Evolutionary conservation across 2,797 vertebrate genomes (phyloP), one percentile per base, ranked within the genome.

Genomic region (Echiichthys vipera): DNA sequence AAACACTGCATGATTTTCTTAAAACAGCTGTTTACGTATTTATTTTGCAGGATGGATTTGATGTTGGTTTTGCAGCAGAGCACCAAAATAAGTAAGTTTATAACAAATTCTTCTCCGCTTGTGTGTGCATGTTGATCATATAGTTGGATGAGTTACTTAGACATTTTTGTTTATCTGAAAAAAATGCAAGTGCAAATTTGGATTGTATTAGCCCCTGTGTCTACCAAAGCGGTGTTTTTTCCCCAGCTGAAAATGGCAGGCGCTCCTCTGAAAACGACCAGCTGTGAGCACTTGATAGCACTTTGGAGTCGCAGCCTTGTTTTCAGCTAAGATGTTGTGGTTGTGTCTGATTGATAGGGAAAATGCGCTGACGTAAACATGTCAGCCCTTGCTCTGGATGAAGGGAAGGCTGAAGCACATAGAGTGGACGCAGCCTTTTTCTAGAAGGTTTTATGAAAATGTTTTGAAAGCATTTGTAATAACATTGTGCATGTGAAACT

Each of bases 71-170:
- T 50, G 25, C 54, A 40, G 43, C 81, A 22, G 69, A 84, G 32
- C n/a, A 1, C 25, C 81, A 83, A 63, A 77, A 84, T 34, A 22
- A 30, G 93, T 94, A 83, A 92, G 92, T 86, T 65, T 39, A 8
- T 2, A 5, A 1, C 5, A 9, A 2, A 22, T 54, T n/a, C 34
- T 64, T 59, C 5, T 71, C 14, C 32, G 14, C 18, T 51, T 80
- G 7, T 63, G 4, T 43, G 9, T 62, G 14, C 12, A 18, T 39
- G 30, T 0, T 54, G 18, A 46, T 42, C 1, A 40, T 51, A 55
- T 63, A 22, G 3, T n/a, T 18, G 3, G 9, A 42, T n/a, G 11
- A 17, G 5, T 56, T 11, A 15, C 14, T 25, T 15, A 1, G 2
- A 42, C 12, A 49, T 34, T 39, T 47, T 29, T 18, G 22, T 20